phyloP scores from a whole-genome alignment of 92 coral and sea anemone species.

The Porites rus region DNA sequence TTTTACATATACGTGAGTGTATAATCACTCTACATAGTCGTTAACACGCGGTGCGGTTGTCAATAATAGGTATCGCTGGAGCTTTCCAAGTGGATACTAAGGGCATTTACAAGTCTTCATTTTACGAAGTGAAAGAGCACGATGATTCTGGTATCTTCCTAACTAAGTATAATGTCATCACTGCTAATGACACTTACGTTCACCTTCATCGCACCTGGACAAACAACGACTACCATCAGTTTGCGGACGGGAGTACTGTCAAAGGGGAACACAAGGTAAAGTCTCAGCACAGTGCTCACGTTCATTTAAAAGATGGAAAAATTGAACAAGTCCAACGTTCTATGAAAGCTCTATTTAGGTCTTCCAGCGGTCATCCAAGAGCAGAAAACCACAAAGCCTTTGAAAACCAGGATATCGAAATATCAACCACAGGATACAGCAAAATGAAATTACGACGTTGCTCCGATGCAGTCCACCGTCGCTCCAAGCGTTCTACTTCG shows the following conservation, averaged over 20 bases:
- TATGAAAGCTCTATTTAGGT: conserved; percentile 57
- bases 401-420: conserved; percentile 78
- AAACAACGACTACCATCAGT: conserved; percentile 76
- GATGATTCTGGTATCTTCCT: conserved; percentile 86
- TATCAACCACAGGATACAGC: conserved; percentile 86
- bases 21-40: too few species aligned
- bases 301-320: conserved; percentile 65
- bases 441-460: conserved; percentile 62
- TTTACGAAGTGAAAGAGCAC: conserved; percentile 66
- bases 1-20: too few species aligned
- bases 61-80: conserved; percentile 1
- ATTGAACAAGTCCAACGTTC: conserved; percentile 72
- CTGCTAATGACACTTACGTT: conserved; percentile 72
- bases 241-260: conserved; percentile 82
- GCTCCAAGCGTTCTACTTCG: conserved; percentile 38
- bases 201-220: conserved; percentile 80
- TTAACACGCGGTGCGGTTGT: neutral
- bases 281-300: conserved; percentile 65
- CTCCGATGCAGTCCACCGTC: conserved; percentile 10
- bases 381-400: conserved; percentile 74
- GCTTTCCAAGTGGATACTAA: conserved; percentile 23
- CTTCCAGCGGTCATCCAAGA: conserved; percentile 69
- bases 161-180: conserved; percentile 66
- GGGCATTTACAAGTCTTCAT: conserved; percentile 19
- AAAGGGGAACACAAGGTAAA: conserved; percentile 79